Evolutionary conservation across 2,888 invertebrate genomes (phyloP).

Genomic region (Leptopilina syphax): DNA sequence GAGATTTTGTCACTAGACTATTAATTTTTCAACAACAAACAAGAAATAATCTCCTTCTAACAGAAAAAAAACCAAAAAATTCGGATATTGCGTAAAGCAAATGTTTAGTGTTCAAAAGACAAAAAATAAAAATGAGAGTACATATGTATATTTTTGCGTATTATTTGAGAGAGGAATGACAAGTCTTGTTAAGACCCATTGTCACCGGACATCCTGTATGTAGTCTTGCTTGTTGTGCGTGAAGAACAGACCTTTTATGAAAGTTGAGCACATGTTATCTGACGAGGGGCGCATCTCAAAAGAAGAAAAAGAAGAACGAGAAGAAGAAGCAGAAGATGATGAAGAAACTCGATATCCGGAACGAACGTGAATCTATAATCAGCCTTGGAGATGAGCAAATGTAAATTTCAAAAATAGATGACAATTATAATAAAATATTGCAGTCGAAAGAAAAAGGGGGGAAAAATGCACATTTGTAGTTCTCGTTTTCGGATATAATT

Average conservation of each 20-base stretch:
- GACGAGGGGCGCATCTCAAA: constrained; percentile 31
- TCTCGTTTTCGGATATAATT: no score
- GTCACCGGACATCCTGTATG: constrained; percentile 56
- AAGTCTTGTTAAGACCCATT: constrained; percentile 37
- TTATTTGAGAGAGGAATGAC: no score
- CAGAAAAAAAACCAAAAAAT: no score
- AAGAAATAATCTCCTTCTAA: no score
- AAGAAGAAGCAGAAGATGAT: not conserved
- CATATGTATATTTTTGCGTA: no score
- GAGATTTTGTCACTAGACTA: not conserved
- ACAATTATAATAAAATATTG: not conserved
- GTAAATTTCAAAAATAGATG: constrained; percentile 5
- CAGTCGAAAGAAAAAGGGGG: not conserved
- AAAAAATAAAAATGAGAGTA: no score
- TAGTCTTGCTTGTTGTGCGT: constrained; percentile 51
- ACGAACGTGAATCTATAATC: constrained; percentile 34
- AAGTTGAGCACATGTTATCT: constrained; percentile 51
- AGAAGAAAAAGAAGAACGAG: not conserved
- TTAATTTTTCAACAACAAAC: no score
- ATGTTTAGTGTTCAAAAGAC: no score
- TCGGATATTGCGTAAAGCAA: no score
- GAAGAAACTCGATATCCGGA: constrained; percentile 38
- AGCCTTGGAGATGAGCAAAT: constrained; percentile 24
- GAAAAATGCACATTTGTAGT: no score
- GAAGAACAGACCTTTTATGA: constrained; percentile 54